Percentiles rank a stretch among this genome's conserved stretches.
These are phyloP conservation scores for Reticulitermes lucifugus DNA, from an alignment of 2,888 invertebrate genomes.

Conservation along the genomic window DNA sequence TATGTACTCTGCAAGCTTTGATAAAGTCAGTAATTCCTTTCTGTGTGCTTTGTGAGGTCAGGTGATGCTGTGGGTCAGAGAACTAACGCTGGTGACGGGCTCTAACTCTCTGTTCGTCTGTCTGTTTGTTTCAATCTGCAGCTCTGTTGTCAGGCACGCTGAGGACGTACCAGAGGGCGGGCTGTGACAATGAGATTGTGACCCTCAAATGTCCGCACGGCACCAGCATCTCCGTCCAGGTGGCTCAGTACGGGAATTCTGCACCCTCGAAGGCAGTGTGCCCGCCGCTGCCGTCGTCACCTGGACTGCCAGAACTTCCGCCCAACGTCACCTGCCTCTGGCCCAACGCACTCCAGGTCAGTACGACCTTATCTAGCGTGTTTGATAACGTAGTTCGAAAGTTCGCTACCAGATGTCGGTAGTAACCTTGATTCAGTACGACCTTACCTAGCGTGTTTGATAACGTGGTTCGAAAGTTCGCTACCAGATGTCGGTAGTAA, in stretches of 20 bases:
- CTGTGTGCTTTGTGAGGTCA: background rate
- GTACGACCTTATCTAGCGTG: slow-evolving; percentile 51
- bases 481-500: too few relatives aligned
- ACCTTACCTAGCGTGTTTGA: too few relatives aligned
- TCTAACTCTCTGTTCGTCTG: slow-evolving; percentile 9
- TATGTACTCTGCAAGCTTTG: too few relatives aligned
- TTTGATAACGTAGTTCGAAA: too few relatives aligned
- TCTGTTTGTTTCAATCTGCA: slow-evolving; percentile 62
- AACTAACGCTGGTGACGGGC: slow-evolving; percentile 1
- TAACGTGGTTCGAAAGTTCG: too few relatives aligned
- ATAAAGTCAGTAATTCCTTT: too few relatives aligned
- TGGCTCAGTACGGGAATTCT: slow-evolving; percentile 89
- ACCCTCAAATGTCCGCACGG: slow-evolving; percentile 90
- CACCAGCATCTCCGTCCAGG: slow-evolving; percentile 90
- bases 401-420: too few relatives aligned
- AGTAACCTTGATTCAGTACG: too few relatives aligned
- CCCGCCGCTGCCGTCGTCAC: slow-evolving; percentile 59
- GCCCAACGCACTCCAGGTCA: slow-evolving; percentile 84
- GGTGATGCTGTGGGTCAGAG: background rate
- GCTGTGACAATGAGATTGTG: slow-evolving; percentile 92
- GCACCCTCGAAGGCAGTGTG: slow-evolving; percentile 67
- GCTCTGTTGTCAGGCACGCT: slow-evolving; percentile 92
- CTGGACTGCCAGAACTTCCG: slow-evolving; percentile 64
- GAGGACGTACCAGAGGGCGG: slow-evolving; percentile 89
- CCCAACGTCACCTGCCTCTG: slow-evolving; percentile 78